Evolutionary conservation across 23 tunicate genomes (phyloP).

Genomic region (Halocynthia aurantium): DNA sequence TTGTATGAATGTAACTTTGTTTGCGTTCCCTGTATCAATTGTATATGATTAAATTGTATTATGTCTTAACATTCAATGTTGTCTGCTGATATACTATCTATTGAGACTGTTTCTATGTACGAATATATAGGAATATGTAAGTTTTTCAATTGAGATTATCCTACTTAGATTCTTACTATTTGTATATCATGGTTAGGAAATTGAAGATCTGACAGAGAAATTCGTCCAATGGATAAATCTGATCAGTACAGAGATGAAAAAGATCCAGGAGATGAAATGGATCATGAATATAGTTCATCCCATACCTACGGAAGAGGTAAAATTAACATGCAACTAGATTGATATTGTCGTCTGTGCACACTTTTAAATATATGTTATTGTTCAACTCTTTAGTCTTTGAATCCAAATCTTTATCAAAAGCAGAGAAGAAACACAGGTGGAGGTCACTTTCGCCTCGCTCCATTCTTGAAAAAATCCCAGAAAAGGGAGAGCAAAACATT

Average conservation of each 20-base stretch:
- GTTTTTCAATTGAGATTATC: no score
- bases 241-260: slow-evolving; percentile 50
- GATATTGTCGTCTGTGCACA: not conserved
- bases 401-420: not conserved
- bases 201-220: slow-evolving; percentile 38
- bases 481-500: slow-evolving; percentile 13
- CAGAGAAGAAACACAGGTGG: not conserved
- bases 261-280: slow-evolving; percentile 48
- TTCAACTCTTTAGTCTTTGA: not conserved
- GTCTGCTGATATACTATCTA: no score
- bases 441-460: slow-evolving; percentile 27
- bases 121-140: not conserved
- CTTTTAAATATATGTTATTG: not conserved
- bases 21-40: no score
- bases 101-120: not conserved
- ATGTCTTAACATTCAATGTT: no score
- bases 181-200: slow-evolving; percentile 25
- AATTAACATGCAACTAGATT: no score
- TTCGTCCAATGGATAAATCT: slow-evolving; percentile 52
- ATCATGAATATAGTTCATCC: slow-evolving; percentile 20
- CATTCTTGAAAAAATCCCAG: slow-evolving; percentile 25
- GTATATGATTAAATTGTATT: no score
- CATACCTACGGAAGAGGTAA: not conserved
- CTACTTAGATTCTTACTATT: no score
- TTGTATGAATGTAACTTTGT: not conserved